Evolutionary conservation across 2,888 invertebrate species (phyloP).

Genomic region (Iphiclides podalirius): DNA sequence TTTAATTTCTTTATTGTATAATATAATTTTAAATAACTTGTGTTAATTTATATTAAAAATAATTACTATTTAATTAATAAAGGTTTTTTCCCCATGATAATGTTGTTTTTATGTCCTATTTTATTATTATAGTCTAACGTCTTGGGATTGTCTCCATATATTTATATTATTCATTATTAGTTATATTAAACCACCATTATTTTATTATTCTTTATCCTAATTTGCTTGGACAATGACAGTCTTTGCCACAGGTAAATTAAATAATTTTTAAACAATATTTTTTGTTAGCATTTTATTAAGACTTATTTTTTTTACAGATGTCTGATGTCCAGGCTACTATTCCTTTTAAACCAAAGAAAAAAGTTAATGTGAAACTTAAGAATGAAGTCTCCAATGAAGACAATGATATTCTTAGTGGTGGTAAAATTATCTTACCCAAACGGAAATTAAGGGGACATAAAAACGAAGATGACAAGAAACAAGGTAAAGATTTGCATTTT

Average conservation of each 20-base stretch:
- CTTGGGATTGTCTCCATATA: too few species aligned
- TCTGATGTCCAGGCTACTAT: constrained; percentile 68
- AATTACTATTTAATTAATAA: constrained; percentile 16
- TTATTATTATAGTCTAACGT: too few species aligned
- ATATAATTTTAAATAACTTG: constrained; percentile 26
- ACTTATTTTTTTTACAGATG: constrained; percentile 50
- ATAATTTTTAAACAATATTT: neutral
- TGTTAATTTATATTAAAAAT: constrained; percentile 20
- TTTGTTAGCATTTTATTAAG: neutral
- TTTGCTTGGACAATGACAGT: neutral
- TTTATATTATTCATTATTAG: too few species aligned
- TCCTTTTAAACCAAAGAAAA: constrained; percentile 73
- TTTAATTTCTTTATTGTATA: constrained; percentile 13
- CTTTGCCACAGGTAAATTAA: neutral
- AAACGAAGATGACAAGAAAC: constrained; percentile 6
- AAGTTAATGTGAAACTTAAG: constrained; percentile 41
- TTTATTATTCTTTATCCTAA: too few species aligned
- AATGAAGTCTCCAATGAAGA: constrained; percentile 45
- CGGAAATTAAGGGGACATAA: constrained; percentile 28
- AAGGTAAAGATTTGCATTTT: constrained; percentile 8
- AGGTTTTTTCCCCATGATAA: neutral
- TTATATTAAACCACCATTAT: too few species aligned
- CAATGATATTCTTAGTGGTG: constrained; percentile 44
- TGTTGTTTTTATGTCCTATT: constrained; percentile 9
- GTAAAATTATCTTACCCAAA: constrained; percentile 35